Evolutionary conservation across 1,140 invertebrate genomes (phyloP), one percentile per base, ranked within the genome.

Genomic region (Sitobion miscanthi): DNA sequence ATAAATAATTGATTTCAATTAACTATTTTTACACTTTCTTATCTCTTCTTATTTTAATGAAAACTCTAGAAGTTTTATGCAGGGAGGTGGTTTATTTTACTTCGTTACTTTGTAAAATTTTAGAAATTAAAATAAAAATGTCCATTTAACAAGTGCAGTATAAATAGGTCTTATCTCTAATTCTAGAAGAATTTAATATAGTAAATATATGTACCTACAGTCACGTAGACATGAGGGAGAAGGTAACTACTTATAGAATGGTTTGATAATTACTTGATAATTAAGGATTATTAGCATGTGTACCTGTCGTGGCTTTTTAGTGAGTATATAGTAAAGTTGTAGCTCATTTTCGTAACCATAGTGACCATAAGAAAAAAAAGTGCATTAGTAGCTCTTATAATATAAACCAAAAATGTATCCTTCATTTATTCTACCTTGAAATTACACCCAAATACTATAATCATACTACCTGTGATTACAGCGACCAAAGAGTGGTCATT

Each of bases 41-140:
- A 23, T 89, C 49, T 89, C 23, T 14, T 89, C n/a, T 54, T 52
- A 38, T 89, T 54, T 89, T 89, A 89, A 89, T 89, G 52, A 89
- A 89, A 54, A 89, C 21, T 21, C 47, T 17, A 38, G n/a, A 54
- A 89, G 87, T 54, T 49, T 38, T 89, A 3, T 52, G 49, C 6
- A 21, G 49, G 23, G 20, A 35, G 14, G n/a, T 35, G 25, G 25
- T 89, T 38, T 54, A 54, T 89, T 54, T 54, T 21, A 49, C 47
- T 52, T 47, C 14, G 85, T 30, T 14, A 87, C 23, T 45, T 85
- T 77, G n/a, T 1, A 14, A 14, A n/a, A 77, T 77, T 77, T 77
- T 77, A 69, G 3, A n/a, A 14, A 69, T 69, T 0, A 69, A n/a
- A 62, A 62, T 30, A 17, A 77, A 77, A n/a, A 69, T 17, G 17